Percentiles rank a stretch among this genome's conserved stretches.
Evolutionary conservation across 2,113 vertebrate genomes (phyloP).

Genomic region (Lichenostomus cassidix): DNA sequence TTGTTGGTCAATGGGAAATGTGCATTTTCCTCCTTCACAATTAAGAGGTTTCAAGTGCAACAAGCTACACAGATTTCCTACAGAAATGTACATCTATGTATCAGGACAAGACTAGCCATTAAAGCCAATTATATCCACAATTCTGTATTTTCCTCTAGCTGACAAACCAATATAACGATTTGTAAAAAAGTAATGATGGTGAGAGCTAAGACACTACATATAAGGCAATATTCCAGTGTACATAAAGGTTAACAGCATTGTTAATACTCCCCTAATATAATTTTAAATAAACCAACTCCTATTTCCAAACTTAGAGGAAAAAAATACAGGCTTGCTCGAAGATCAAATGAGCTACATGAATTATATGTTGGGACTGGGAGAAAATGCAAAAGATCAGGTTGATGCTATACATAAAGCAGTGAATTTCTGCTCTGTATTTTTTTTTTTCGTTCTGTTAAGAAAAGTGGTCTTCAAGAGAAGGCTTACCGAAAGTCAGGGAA

Average conservation of each 20-base stretch:
- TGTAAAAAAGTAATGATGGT: not conserved
- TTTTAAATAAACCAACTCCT: not conserved
- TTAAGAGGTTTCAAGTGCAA: not conserved
- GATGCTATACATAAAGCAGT: not conserved
- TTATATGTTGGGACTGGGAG: rapidly evolving
- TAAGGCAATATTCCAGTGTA: not conserved
- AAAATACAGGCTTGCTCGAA: not conserved
- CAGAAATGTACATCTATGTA: not conserved
- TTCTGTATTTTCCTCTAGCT: not conserved
- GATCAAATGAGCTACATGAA: not conserved
- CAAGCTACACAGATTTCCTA: not conserved
- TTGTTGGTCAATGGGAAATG: not conserved
- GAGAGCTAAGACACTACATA: not conserved
- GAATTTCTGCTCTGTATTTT: not conserved
- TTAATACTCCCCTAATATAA: not conserved
- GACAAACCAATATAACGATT: not conserved
- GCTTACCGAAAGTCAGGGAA: not conserved
- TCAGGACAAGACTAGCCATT: not conserved
- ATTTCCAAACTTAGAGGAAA: not conserved
- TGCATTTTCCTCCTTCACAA: not conserved
- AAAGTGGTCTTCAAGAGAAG: not conserved
- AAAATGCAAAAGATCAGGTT: not conserved
- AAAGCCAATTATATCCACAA: not conserved
- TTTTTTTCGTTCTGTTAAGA: not conserved
- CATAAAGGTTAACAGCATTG: not conserved